phyloP scores from a whole-genome alignment of 2,797 vertebrate species.

The Anguilla marmorata region DNA sequence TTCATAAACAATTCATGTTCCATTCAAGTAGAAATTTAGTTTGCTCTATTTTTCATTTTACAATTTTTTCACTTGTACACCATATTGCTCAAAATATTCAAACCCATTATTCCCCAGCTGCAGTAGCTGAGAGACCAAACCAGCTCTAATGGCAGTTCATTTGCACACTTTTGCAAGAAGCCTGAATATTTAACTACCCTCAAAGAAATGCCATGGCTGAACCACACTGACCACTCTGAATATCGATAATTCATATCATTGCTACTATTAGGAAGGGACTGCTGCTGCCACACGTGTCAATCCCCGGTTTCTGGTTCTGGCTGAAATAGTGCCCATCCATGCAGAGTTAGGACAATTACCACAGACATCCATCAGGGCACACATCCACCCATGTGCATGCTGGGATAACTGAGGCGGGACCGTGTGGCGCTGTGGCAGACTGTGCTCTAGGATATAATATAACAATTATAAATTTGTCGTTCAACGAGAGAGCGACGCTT shows the following conservation, averaged over 20 bases:
- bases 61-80: background rate
- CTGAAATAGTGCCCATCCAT: slow-evolving; percentile 44
- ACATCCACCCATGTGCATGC: slow-evolving; percentile 43
- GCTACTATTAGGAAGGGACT: background rate
- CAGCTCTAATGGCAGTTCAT: slow-evolving; percentile 1
- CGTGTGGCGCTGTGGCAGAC: background rate
- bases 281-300: background rate
- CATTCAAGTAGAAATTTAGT: background rate
- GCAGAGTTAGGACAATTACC: slow-evolving; percentile 41
- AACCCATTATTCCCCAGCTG: background rate
- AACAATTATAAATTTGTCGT: background rate
- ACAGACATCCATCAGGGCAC: slow-evolving; percentile 48
- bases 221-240: background rate
- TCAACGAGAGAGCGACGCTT: background rate
- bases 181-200: background rate
- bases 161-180: background rate
- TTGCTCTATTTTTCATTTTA: background rate
- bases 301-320: slow-evolving; percentile 5
- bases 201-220: background rate
- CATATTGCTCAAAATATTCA: background rate
- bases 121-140: background rate
- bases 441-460: background rate
- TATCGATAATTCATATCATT: background rate
- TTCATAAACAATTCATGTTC: background rate
- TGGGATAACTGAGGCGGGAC: slow-evolving; percentile 11